Base-by-base conservation (phyloP, 1,140 invertebrate species). In the Drosophila repleta region DNA sequence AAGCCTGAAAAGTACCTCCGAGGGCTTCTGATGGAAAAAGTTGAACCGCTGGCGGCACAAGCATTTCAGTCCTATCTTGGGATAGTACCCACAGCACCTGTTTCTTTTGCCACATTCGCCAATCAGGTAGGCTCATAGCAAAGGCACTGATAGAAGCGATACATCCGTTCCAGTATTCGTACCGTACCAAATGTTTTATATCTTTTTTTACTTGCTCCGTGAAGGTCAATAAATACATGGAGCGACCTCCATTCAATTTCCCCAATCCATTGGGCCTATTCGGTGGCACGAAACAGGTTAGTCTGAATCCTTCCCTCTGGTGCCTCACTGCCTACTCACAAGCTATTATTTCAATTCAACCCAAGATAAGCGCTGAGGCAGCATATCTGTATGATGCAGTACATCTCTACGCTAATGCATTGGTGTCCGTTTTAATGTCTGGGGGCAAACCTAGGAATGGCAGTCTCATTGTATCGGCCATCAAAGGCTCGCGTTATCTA, bases 311-410 rank as follows among this genome's bases (percentile, higher is more conserved):
- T 53, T n/a, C 24, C 45, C 17, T 53, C 53, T 7, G 56, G 53
- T 15, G 51, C 35, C 55, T 57, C 45, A 43, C 41, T 55, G 45
- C 39, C 60, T 39, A 58, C 51, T 52, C 11, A 37, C 39, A 66
- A 29, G 5, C 24, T 60, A 24, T 39, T 46, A 51, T n/a, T 55
- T 52, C 8, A 58, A 46, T 68, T 56, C 26, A 35, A 52, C 13
- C 48, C 6, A 90, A 97, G 96, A 96, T 97, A 76, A 94, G 95
- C 65, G 95, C 96, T 7, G 96, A 97, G 91, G 97, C 97, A 13
- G 96, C 97, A 5, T 98, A 97, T 93, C 93, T 98, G n/a, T 97
- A 97, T 90, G 97, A 98, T 90, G 96, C 97, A 2, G 96, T 98
- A 48, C 95, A 96, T 92, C 93, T 98, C 26, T 98, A 98, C 90